Conservation (phyloP, 2,797 vertebrate species). For the Yasuhikotakia modesta region DNA sequence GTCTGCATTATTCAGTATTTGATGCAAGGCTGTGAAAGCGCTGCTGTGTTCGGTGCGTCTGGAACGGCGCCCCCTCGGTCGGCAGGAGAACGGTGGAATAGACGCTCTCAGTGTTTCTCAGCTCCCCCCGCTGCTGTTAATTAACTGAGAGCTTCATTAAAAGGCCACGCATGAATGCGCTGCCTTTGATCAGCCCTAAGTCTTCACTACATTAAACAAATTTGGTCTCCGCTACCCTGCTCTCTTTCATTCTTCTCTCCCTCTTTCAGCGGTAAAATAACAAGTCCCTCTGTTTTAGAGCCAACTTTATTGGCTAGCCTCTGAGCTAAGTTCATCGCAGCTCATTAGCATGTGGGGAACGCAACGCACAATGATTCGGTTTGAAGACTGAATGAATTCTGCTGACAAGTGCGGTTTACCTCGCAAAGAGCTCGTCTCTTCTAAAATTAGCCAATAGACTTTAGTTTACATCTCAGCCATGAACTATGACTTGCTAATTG, state of each 20-base stretch:
- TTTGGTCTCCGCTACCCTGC: neutral
- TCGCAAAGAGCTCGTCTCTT: neutral
- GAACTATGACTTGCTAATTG: too few species aligned
- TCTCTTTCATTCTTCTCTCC: slow-evolving; percentile 31
- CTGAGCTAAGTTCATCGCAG: neutral
- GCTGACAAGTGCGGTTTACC: neutral
- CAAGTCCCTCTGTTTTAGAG: slow-evolving; percentile 41
- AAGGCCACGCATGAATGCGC: slow-evolving; percentile 76
- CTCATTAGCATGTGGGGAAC: neutral
- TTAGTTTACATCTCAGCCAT: too few species aligned
- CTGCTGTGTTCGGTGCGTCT: neutral
- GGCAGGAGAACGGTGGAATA: slow-evolving; percentile 41
- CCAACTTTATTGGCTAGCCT: neutral
- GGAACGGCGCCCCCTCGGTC: neutral
- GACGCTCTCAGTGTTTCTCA: slow-evolving; percentile 46
- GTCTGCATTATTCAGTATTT: slow-evolving; percentile 4
- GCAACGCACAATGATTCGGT: neutral
- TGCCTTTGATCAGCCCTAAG: slow-evolving; percentile 69
- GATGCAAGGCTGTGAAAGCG: slow-evolving; percentile 29
- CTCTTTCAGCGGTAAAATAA: slow-evolving; percentile 45
- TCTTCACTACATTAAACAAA: slow-evolving; percentile 47
- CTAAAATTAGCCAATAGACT: too few species aligned
- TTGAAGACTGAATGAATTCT: neutral
- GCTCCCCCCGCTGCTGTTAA: slow-evolving; percentile 63
- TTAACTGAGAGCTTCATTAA: slow-evolving; percentile 78